Evolutionary conservation across 2,888 invertebrate genomes (phyloP), one percentile per base, ranked within the genome.

Genomic region (Globia sparganii): DNA sequence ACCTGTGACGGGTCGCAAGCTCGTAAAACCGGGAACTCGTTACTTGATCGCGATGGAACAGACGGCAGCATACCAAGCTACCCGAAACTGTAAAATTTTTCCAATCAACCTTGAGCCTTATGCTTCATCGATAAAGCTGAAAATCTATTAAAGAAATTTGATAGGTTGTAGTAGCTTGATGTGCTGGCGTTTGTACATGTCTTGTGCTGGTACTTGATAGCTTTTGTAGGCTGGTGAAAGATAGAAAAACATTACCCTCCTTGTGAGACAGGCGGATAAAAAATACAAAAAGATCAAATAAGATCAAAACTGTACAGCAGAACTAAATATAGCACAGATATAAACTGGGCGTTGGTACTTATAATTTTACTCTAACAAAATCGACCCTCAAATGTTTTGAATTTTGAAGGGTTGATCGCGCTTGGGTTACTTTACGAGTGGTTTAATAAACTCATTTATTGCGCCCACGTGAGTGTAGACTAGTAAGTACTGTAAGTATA

Each of bases 11-110:
- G 71, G 64, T 59, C 72, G 59, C 46, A 28, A 28, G 76, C 70
- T 83, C 83, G 83, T 84, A 84, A 83, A 84, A 72, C 83, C 74
- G 75, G 74, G 66, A 81, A 70, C 83, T 83, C 84, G 84, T 78
- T 84, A 81, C 79, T 80, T 72, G 78, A 77, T 83, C 58, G 65
- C 69, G 65, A 66, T 74, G 70, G 67, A 67, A 62, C 37, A 77
- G 74, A 64, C 61, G n/a, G 46, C n/a, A n/a, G n/a, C n/a, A n/a
- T n/a, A n/a, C n/a, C n/a, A n/a, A n/a, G n/a, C n/a, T n/a, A n/a
- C n/a, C n/a, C n/a, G n/a, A n/a, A n/a, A n/a, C n/a, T n/a, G n/a
- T n/a, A n/a, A n/a, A n/a, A n/a, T n/a, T n/a, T n/a, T n/a, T n/a
- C n/a, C n/a, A n/a, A n/a, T n/a, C n/a, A n/a, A n/a, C n/a, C n/a